Conservation (phyloP, 2,113 vertebrate genomes). For the Ornithorhynchus anatinus region DNA sequence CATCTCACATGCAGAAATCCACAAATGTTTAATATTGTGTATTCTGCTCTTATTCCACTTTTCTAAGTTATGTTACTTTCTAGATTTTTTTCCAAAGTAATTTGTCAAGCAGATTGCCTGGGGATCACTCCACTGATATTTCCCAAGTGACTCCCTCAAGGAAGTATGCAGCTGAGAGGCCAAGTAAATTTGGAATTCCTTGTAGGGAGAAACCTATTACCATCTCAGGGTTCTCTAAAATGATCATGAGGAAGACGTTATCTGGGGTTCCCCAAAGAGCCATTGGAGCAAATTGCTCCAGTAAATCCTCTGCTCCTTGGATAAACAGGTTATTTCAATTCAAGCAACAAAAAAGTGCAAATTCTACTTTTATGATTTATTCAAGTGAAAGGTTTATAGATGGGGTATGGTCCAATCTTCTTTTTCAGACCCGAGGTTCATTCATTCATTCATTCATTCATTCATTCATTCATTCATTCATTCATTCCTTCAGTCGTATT, state of each 20-base stretch:
- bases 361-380: background rate
- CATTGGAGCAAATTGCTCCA: background rate
- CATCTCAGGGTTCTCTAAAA: slow-evolving; percentile 2
- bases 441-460: no score
- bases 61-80: background rate
- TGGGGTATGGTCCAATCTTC: background rate
- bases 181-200: slow-evolving; percentile 19
- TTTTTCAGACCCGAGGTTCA: background rate
- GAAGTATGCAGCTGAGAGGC: background rate
- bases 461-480: no score
- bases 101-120: slow-evolving; percentile 5
- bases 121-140: background rate
- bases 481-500: no score
- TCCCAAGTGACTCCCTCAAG: background rate
- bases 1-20: background rate
- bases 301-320: background rate
- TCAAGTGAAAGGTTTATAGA: background rate
- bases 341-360: background rate
- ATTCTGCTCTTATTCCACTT: background rate
- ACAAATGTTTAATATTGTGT: background rate
- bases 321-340: background rate
- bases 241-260: background rate
- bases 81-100: background rate
- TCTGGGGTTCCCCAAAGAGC: background rate
- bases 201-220: slow-evolving; percentile 33